Conservation (phyloP, 2,797 vertebrate species). For the Eutrigla gurnardus region DNA sequence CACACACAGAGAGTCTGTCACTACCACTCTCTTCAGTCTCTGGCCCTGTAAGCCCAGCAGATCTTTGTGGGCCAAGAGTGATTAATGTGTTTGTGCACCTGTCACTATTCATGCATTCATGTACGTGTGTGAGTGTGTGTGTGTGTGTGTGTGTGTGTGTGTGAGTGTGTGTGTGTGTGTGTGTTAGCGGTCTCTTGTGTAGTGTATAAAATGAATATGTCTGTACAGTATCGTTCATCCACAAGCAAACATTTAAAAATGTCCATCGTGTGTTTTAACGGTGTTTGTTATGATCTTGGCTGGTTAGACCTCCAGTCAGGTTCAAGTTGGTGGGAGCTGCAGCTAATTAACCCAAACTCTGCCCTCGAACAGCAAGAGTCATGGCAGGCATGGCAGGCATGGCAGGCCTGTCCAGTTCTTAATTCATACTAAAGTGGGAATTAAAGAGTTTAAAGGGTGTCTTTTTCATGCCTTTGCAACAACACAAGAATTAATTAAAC, state of each 20-base stretch:
- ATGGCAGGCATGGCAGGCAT: no score
- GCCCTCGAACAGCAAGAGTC: neutral
- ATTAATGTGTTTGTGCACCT: constrained; percentile 74
- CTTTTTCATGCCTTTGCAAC: neutral
- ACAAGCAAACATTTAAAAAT: neutral
- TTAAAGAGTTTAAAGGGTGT: no score
- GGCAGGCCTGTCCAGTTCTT: neutral
- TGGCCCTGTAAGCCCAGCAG: constrained; percentile 69
- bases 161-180: neutral
- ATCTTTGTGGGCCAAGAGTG: constrained; percentile 68
- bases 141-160: neutral
- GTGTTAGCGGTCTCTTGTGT: neutral
- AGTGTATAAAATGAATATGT: constrained; percentile 9
- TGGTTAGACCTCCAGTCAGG: neutral
- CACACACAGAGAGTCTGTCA: constrained; percentile 62
- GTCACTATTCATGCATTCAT: constrained; percentile 61
- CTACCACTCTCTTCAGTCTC: constrained; percentile 66
- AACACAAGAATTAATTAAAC: neutral
- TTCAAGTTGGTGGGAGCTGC: neutral
- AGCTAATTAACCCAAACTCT: neutral
- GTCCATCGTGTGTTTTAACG: neutral
- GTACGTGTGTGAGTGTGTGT: constrained; percentile 11
- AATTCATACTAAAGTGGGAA: neutral
- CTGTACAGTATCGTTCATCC: neutral
- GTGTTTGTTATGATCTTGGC: neutral